These are phyloP conservation scores for Platycheirus rosarum DNA, from an alignment of 2,888 invertebrate species.

Conservation along the genomic window DNA sequence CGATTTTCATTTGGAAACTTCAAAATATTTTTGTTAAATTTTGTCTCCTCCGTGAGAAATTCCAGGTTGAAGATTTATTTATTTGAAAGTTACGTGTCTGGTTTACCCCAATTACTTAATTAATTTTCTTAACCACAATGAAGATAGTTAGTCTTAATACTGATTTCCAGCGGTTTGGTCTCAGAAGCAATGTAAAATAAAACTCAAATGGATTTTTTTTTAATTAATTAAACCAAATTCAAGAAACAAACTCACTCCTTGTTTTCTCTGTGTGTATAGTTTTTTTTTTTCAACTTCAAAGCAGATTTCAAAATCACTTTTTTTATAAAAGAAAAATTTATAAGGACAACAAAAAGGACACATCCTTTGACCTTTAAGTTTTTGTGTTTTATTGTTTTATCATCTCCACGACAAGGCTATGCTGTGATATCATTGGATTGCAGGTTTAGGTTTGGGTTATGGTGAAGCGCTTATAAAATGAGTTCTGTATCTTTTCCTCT, in stretches of 20 bases:
- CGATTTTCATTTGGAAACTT: too few species aligned
- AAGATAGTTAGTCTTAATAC: too few species aligned
- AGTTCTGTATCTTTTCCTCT: conserved; percentile 12
- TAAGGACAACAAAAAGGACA: neutral
- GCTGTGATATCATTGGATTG: neutral
- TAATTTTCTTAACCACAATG: neutral
- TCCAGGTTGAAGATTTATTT: too few species aligned
- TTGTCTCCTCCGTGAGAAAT: too few species aligned
- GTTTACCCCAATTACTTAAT: neutral
- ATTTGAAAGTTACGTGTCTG: too few species aligned
- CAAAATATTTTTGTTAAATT: too few species aligned
- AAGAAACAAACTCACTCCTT: too few species aligned
- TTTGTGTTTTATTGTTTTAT: neutral
- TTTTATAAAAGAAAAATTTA: neutral
- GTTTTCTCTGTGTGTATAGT: too few species aligned
- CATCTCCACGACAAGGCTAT: neutral
- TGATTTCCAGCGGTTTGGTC: too few species aligned
- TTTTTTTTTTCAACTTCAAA: neutral
- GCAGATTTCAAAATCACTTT: neutral
- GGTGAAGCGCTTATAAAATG: conserved; percentile 25
- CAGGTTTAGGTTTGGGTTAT: neutral
- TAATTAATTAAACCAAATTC: neutral
- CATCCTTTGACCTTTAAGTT: neutral
- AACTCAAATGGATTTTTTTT: neutral
- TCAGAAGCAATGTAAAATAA: too few species aligned